phyloP scores from a whole-genome alignment of 2,797 vertebrate species.

The Chromis chromis region DNA sequence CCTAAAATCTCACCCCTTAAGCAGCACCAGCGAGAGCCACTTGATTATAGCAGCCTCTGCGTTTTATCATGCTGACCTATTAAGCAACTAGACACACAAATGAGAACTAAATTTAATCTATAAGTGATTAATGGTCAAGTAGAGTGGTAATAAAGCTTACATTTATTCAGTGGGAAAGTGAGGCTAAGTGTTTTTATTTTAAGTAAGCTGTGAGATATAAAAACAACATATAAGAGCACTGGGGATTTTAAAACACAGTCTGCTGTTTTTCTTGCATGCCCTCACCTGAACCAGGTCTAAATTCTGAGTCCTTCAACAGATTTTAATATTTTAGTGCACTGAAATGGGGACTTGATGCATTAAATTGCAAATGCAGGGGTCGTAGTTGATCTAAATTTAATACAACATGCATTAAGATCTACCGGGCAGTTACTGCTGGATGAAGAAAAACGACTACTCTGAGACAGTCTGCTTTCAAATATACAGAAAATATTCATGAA shows the following conservation, averaged over 20 bases:
- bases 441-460: constrained; percentile 42
- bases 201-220: constrained; percentile 47
- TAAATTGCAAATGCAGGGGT: constrained; percentile 72
- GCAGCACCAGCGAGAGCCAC: constrained; percentile 36
- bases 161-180: constrained; percentile 51
- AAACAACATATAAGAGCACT: constrained; percentile 27
- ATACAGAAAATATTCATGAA: constrained; percentile 33
- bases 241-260: constrained; percentile 22
- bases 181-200: constrained; percentile 59
- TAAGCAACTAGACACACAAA: constrained; percentile 58
- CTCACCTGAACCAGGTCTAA: constrained; percentile 46
- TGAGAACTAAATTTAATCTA: constrained; percentile 63
- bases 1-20: constrained; percentile 27
- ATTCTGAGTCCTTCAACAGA: constrained; percentile 47
- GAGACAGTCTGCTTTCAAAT: constrained; percentile 47
- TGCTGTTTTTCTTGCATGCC: constrained; percentile 27
- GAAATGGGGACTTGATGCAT: constrained; percentile 56
- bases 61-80: constrained; percentile 58
- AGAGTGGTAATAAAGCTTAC: constrained; percentile 26
- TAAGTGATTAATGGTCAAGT: constrained; percentile 62
- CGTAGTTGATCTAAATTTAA: constrained; percentile 76
- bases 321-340: constrained; percentile 69
- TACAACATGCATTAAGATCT: constrained; percentile 69
- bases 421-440: constrained; percentile 43
- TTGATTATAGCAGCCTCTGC: constrained; percentile 30